Evolutionary conservation across 1,140 invertebrate genomes (phyloP).

Genomic region (Acromyrmex heyeri): DNA sequence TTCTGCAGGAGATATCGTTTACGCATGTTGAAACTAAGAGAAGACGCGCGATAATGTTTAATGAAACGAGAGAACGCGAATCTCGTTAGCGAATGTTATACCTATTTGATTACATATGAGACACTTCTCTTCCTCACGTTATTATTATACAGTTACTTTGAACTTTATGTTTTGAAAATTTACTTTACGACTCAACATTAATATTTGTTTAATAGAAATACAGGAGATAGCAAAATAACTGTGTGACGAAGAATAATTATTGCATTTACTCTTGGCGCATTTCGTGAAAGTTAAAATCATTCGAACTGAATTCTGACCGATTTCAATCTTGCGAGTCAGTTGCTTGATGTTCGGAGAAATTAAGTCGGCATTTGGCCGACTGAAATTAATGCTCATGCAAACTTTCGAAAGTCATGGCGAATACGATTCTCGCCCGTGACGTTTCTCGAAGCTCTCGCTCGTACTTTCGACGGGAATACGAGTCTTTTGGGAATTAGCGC

Average conservation of each 20-base stretch:
- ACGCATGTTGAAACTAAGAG: slow-evolving; percentile 24
- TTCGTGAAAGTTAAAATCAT: not conserved
- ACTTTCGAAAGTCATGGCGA: slow-evolving; percentile 43
- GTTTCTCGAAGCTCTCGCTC: slow-evolving; percentile 22
- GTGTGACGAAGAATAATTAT: not conserved
- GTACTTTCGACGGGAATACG: slow-evolving; percentile 31
- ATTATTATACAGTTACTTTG: not conserved
- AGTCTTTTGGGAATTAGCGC: slow-evolving; percentile 58
- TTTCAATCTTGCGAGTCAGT: slow-evolving; percentile 6
- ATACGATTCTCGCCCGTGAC: slow-evolving; percentile 25
- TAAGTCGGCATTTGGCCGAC: slow-evolving; percentile 44
- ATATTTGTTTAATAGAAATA: not conserved
- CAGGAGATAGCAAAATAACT: not conserved
- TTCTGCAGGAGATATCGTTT: not conserved
- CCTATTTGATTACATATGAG: slow-evolving; percentile 2
- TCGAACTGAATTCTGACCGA: not conserved
- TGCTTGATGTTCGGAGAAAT: slow-evolving; percentile 6
- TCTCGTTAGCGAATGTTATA: slow-evolving; percentile 27
- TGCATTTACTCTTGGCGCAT: not conserved
- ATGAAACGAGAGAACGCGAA: slow-evolving; percentile 15
- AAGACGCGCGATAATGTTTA: slow-evolving; percentile 22
- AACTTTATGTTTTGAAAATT: not conserved
- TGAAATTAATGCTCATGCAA: slow-evolving; percentile 45
- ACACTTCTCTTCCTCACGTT: not conserved
- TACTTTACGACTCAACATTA: not conserved